Base-by-base conservation (phyloP, 2,113 vertebrate genomes). In the Gavialis gangeticus region DNA sequence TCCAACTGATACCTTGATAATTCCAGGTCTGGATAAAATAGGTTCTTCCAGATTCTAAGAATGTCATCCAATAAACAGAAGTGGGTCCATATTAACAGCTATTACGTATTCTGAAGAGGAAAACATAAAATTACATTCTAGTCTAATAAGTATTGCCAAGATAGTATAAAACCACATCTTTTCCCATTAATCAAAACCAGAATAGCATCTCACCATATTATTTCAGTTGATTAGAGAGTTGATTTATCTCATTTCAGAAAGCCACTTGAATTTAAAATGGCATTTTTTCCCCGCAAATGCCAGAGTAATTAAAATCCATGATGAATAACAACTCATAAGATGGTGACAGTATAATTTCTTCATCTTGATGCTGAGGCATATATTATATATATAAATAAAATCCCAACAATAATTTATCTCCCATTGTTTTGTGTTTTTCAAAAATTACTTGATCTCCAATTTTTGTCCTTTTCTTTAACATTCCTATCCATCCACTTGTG, bases 351-450 rank as follows among this genome's bases (percentile, higher is more conserved):
- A 15, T 5, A 21, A 71, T 71, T 34, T 71, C 34, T 28, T 69
- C 8, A 13, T 55, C 16, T 63, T 1, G 5, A 4, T 4, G 11
- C 28, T 3, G 37, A 46, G 22, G 15, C 28, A 34, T 1, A 2
- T 1, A 8, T 54, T 34, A 34, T 34, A 34, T 34, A 34, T 34
- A 34, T 34, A 34, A 34, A n/a, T 2, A 10, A 25, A 73, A 9
- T 3, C 59, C 2, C 27, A 82, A 22, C 16, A 34, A 4, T 6
- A 37, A 0, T 24, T 77, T 21, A 25, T 12, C 82, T 4, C 25
- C 34, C 34, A 46, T 46, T 46, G 69, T 37, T 73, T 46, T 24
- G 34, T 73, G 34, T 46, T 37, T 73, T 71, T 73, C 15, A 15
- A 24, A 37, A 69, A 73, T 46, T 46, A 46, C 46, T 46, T 46